These are phyloP conservation scores for Axis porcinus DNA, from an alignment of 2,113 vertebrate species.

Conservation along the genomic window DNA sequence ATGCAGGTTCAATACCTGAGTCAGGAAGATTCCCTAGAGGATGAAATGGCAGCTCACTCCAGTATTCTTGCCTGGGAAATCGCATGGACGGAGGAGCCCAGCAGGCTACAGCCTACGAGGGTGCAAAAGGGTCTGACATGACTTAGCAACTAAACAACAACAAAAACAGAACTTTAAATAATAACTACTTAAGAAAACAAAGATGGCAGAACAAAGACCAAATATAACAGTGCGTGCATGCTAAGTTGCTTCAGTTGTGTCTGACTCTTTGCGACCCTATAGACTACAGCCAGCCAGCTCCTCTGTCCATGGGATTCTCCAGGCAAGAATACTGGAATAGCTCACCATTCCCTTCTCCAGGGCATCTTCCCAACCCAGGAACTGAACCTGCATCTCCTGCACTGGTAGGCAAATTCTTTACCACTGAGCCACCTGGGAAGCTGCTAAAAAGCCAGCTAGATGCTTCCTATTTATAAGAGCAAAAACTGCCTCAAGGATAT, in stretches of 20 bases:
- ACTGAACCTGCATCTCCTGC: background rate
- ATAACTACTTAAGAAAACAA: background rate
- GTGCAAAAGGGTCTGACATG: background rate
- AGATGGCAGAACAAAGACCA: background rate
- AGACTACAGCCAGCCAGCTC: background rate
- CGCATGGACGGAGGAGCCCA: background rate
- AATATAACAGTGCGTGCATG: background rate
- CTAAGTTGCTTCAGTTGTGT: background rate
- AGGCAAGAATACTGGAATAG: background rate
- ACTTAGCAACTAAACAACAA: background rate
- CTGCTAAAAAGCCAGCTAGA: background rate
- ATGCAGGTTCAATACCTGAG: background rate
- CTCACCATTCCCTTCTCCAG: background rate
- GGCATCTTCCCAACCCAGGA: background rate
- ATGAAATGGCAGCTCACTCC: background rate
- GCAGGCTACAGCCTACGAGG: background rate
- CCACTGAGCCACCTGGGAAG: background rate
- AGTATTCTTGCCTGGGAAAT: background rate
- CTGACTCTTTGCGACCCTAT: background rate
- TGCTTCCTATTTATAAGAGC: background rate
- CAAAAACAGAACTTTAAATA: background rate
- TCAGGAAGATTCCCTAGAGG: background rate
- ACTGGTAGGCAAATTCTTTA: background rate
- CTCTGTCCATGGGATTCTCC: background rate
- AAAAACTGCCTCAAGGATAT: background rate